Evolutionary conservation across 1,140 invertebrate species (phyloP).

Genomic region (Ridgeia piscesae): DNA sequence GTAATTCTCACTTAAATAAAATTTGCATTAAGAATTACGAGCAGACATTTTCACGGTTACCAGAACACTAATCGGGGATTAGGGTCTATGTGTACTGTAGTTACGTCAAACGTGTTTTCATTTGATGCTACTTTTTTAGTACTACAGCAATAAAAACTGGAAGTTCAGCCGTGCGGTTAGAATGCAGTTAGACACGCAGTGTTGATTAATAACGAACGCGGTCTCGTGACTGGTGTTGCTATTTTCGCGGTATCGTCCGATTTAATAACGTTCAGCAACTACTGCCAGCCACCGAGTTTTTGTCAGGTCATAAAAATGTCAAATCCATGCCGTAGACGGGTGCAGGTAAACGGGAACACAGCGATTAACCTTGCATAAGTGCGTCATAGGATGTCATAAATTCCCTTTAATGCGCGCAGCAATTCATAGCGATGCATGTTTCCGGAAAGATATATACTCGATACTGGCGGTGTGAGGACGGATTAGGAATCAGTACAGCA

Average conservation of each 20-base stretch:
- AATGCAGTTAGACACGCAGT: background rate
- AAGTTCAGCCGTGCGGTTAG: background rate
- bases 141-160: no score
- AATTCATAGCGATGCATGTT: background rate
- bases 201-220: background rate
- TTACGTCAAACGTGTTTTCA: no score
- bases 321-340: background rate
- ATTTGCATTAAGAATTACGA: no score
- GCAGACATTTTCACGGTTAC: no score
- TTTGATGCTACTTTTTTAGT: no score
- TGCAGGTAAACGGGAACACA: background rate
- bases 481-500: background rate
- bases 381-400: background rate
- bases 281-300: background rate
- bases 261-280: background rate
- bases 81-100: no score
- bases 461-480: background rate
- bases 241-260: background rate
- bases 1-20: no score
- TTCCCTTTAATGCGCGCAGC: background rate
- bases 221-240: background rate
- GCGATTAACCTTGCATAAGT: background rate
- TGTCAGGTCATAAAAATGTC: background rate
- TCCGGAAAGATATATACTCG: background rate
- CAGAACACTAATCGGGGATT: background rate